phyloP scores from a whole-genome alignment of 2,888 invertebrate species.

The Julus scandinavius region DNA sequence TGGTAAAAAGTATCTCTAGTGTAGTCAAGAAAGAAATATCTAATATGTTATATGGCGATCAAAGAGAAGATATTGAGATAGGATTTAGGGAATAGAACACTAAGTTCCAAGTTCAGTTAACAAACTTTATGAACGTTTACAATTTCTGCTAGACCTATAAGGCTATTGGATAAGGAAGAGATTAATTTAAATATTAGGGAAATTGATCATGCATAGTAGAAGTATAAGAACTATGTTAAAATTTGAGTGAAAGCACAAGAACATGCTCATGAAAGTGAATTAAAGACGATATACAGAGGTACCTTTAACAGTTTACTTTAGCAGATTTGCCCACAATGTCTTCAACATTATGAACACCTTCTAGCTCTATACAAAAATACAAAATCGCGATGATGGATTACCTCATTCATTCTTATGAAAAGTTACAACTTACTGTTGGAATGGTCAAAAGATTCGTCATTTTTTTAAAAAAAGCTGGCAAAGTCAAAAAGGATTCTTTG shows the following conservation, averaged over 20 bases:
- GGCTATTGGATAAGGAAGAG: neutral
- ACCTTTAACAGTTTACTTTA: neutral
- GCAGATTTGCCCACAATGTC: neutral
- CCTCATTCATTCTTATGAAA: neutral
- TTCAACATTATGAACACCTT: neutral
- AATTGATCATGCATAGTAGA: neutral
- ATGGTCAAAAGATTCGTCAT: neutral
- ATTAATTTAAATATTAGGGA: neutral
- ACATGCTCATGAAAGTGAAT: neutral
- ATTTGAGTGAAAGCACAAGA: neutral
- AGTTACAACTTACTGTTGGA: neutral
- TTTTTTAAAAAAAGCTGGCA: neutral
- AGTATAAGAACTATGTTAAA: neutral
- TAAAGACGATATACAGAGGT: neutral
- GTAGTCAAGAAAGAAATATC: too few relatives aligned
- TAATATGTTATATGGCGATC: too few relatives aligned
- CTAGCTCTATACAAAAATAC: neutral
- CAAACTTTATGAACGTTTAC: neutral
- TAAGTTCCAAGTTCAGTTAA: neutral
- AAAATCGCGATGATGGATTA: neutral
- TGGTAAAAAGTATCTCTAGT: too few relatives aligned
- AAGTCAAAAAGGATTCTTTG: neutral
- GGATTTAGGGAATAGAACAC: neutral
- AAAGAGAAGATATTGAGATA: too few relatives aligned
- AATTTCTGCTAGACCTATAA: neutral